Base-by-base conservation (phyloP, 92 coral and sea anemone genomes). In the Epizoanthus stellaris region DNA sequence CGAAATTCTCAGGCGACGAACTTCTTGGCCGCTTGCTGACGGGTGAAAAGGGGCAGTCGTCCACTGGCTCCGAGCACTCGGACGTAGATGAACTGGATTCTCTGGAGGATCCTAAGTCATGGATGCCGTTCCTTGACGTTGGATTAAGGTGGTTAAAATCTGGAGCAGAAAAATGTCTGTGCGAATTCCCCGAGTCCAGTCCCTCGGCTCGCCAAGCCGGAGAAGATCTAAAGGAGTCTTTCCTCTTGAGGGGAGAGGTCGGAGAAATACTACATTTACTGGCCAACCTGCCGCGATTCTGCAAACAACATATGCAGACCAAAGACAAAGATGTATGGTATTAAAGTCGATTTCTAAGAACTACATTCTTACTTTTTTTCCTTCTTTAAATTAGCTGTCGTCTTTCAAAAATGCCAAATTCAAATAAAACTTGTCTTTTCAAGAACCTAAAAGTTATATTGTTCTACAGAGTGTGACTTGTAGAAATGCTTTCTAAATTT, bases 211-310 rank as follows among this genome's bases (percentile, higher is more conserved):
- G 87, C 98, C 98, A 94, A 54, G 88, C 83, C 52, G 91, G 83
- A 9, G 89, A 52, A 25, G 89, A 81, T 64, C 89, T 92, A 2
- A 81, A 76, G 4, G 91, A 86, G 20, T 92, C 95, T 75, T 91
- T 85, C 57, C 94, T 88, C 23, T 93, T 94, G 3, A 86, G 53
- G 0, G 95, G 98, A 15, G 98, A 94, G 21, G 98, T 87, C 39
- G 98, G 98, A 45, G 98, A 90, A 64, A 97, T 80, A 5, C 97
- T 93, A 81, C 99, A 97, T 73, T 97, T 97, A 77, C 95, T 93
- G 5, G 99, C 99, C 20, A 97, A 83, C 16, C 99, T 88, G 67
- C 98, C 98, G 49, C 99, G 99, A 85, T 97, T 97, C 99, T 97
- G 92, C 76, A 77, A 52, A 59, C 85, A 81, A 52, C 68, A 79